Evolutionary conservation across 2,888 invertebrate species (phyloP).

Genomic region (Drosophila percnosoma): DNA sequence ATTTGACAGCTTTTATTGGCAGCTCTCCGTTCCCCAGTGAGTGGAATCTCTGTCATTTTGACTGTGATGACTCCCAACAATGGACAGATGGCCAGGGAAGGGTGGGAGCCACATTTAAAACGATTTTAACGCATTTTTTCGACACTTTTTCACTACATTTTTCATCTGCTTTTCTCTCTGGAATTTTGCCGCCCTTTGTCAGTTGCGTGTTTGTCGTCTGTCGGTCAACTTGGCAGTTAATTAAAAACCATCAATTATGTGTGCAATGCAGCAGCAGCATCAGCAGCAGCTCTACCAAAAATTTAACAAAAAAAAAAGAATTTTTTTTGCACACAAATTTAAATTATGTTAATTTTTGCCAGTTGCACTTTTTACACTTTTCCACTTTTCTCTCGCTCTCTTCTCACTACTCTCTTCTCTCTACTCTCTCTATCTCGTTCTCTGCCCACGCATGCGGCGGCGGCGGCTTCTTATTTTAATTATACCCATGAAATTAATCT

Average conservation of each 20-base stretch:
- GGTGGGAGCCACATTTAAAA: slow-evolving; percentile 22
- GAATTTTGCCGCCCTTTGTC: slow-evolving; percentile 49
- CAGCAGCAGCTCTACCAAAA: slow-evolving; percentile 17
- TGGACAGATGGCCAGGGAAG: neutral
- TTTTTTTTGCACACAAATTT: slow-evolving; percentile 54
- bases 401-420: neutral
- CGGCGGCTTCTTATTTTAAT: slow-evolving; percentile 74
- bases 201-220: slow-evolving; percentile 73
- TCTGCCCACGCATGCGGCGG: slow-evolving; percentile 37
- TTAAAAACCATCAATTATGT: slow-evolving; percentile 79
- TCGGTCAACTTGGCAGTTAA: slow-evolving; percentile 78
- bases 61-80: slow-evolving; percentile 18
- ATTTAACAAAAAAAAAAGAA: neutral
- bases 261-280: slow-evolving; percentile 12
- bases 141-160: neutral
- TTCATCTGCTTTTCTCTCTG: neutral
- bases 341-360: slow-evolving; percentile 76
- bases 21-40: slow-evolving; percentile 22
- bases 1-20: slow-evolving; percentile 68
- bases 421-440: neutral
- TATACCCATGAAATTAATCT: slow-evolving; percentile 78
- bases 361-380: slow-evolving; percentile 23
- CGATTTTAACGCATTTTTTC: slow-evolving; percentile 27
- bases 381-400: neutral
- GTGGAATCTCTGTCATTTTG: neutral